These are phyloP conservation scores for Phalacrocorax carbo DNA, from an alignment of 2,113 vertebrate genomes.

Conservation along the genomic window DNA sequence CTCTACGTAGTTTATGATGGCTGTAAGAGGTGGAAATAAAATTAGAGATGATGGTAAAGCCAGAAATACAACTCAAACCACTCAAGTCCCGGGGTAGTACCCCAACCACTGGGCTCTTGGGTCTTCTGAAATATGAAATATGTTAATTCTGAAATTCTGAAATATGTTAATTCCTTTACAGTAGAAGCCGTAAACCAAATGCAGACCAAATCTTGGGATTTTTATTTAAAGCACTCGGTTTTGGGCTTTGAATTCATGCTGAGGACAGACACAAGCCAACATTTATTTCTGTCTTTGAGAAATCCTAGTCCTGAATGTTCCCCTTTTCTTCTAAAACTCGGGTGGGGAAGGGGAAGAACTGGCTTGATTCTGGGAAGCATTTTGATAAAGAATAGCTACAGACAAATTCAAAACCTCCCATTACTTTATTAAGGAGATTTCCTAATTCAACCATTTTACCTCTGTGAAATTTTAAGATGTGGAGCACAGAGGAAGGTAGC, in stretches of 20 bases:
- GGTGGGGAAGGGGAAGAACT: background rate
- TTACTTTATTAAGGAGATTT: background rate
- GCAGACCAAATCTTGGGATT: background rate
- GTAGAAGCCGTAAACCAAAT: background rate
- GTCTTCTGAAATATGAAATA: background rate
- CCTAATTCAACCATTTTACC: background rate
- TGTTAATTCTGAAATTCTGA: background rate
- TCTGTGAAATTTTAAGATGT: background rate
- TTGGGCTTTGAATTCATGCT: background rate
- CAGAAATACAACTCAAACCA: background rate
- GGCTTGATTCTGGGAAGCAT: background rate
- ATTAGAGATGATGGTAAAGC: background rate
- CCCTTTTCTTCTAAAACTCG: background rate
- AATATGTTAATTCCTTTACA: background rate
- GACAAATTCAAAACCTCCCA: background rate
- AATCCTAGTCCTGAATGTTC: background rate
- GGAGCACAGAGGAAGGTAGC: background rate
- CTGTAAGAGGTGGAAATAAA: background rate
- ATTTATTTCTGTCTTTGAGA: background rate
- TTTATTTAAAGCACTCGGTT: background rate
- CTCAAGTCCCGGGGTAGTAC: background rate
- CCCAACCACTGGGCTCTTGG: background rate
- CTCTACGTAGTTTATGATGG: fast-evolving
- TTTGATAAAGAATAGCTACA: background rate
- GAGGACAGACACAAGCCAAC: background rate